phyloP scores from a whole-genome alignment of 23 tunicate species.

The Ciona savignyi region DNA sequence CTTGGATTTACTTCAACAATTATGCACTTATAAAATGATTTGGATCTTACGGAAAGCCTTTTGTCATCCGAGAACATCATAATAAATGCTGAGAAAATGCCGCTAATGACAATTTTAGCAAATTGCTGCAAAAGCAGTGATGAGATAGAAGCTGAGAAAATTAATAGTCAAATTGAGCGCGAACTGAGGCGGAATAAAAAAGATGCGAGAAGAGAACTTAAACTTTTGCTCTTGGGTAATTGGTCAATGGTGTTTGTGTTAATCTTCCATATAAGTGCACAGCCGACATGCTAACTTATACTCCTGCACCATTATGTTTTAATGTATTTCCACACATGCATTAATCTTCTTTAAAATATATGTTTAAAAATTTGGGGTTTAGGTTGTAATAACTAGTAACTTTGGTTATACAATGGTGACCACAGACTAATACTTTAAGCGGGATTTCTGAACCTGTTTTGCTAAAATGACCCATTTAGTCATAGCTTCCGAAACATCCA shows the following conservation, averaged over 20 bases:
- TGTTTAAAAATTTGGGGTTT: too few species aligned
- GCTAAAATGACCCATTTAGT: too few species aligned
- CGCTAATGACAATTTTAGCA: slow-evolving; percentile 28
- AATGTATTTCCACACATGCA: too few species aligned
- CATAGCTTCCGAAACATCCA: too few species aligned
- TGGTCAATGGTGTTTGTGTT: too few species aligned
- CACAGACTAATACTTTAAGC: too few species aligned
- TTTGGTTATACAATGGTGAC: too few species aligned
- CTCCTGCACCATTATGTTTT: too few species aligned
- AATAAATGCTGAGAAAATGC: slow-evolving; percentile 1
- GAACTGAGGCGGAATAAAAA: slow-evolving; percentile 67
- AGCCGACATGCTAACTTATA: not conserved
- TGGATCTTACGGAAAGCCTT: not conserved
- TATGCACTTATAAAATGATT: not conserved
- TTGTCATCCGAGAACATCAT: not conserved
- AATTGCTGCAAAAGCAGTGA: slow-evolving; percentile 84
- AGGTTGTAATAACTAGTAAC: too few species aligned
- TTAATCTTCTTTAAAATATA: too few species aligned
- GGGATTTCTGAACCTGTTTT: too few species aligned
- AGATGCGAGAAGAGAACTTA: slow-evolving; percentile 87
- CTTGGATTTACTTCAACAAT: not conserved
- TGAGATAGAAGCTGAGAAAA: slow-evolving; percentile 60
- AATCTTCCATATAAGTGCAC: too few species aligned
- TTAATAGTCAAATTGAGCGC: slow-evolving; percentile 77
- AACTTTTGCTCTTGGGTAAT: slow-evolving; percentile 84